phyloP scores from a whole-genome alignment of 2,113 vertebrate species.

The Atlantisia rogersi region DNA sequence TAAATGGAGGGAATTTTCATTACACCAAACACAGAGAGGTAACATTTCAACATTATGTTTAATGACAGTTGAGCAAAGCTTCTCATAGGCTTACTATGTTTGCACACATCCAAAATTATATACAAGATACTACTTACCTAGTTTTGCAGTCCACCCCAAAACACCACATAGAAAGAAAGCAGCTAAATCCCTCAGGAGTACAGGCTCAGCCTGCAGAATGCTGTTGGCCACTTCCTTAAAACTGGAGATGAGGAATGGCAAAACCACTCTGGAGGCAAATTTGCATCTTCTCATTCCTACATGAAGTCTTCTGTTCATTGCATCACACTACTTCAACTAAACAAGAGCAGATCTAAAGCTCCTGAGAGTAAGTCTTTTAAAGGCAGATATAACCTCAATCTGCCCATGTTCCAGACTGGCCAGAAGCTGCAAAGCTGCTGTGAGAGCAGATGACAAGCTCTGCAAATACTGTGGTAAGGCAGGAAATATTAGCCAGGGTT shows the following conservation, averaged over 20 bases:
- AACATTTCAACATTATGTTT: neutral
- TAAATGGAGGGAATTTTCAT: neutral
- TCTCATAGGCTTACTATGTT: neutral
- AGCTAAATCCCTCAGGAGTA: neutral
- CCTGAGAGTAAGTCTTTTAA: neutral
- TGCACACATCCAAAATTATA: neutral
- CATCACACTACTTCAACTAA: neutral
- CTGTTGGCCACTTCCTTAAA: neutral
- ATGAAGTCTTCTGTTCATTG: neutral
- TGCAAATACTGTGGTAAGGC: neutral
- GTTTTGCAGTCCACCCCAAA: neutral
- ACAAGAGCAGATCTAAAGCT: neutral
- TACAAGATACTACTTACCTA: neutral
- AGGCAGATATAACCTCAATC: neutral
- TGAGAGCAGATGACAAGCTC: neutral
- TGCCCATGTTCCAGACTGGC: neutral
- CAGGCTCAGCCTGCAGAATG: neutral
- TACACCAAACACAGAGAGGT: neutral
- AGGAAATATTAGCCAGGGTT: neutral
- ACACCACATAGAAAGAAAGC: neutral
- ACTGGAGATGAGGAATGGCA: neutral
- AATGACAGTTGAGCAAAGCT: neutral
- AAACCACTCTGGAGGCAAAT: neutral
- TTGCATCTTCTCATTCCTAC: neutral
- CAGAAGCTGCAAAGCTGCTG: neutral